Evolutionary conservation across 1,140 invertebrate species (phyloP).

Genomic region (Lepidostoma basale): DNA sequence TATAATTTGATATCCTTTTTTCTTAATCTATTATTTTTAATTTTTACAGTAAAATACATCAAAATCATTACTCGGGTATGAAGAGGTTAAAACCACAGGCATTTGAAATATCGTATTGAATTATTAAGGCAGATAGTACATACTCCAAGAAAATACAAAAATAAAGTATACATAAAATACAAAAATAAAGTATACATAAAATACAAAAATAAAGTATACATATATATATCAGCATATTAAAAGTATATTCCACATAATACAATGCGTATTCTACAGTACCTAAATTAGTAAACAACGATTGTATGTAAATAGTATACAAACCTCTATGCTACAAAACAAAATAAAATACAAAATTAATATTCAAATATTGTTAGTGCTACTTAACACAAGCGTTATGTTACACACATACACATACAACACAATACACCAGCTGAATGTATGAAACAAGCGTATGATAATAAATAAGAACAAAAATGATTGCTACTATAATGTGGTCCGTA

Average conservation of each 20-base stretch:
- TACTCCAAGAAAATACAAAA: neutral
- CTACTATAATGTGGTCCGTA: conserved; percentile 36
- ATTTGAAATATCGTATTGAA: no score
- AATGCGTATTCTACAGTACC: no score
- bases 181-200: conserved; percentile 15
- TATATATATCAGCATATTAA: conserved; percentile 27
- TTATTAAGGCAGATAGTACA: no score
- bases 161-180: neutral
- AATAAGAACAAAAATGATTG: conserved; percentile 38
- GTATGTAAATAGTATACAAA: conserved; percentile 6
- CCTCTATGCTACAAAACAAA: conserved; percentile 28
- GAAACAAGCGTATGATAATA: conserved; percentile 24
- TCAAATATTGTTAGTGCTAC: neutral
- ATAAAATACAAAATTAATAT: conserved; percentile 40
- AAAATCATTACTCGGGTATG: no score
- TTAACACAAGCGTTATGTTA: conserved; percentile 8
- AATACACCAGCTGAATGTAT: conserved; percentile 17
- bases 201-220: conserved; percentile 18
- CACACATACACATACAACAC: conserved; percentile 27
- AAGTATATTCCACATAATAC: neutral
- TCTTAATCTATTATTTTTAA: no score
- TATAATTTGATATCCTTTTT: no score
- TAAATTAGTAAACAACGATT: neutral
- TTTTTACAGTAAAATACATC: no score
- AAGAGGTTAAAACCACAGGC: neutral